phyloP scores from a whole-genome alignment of 1,140 invertebrate genomes.

The Saccostrea echinata region DNA sequence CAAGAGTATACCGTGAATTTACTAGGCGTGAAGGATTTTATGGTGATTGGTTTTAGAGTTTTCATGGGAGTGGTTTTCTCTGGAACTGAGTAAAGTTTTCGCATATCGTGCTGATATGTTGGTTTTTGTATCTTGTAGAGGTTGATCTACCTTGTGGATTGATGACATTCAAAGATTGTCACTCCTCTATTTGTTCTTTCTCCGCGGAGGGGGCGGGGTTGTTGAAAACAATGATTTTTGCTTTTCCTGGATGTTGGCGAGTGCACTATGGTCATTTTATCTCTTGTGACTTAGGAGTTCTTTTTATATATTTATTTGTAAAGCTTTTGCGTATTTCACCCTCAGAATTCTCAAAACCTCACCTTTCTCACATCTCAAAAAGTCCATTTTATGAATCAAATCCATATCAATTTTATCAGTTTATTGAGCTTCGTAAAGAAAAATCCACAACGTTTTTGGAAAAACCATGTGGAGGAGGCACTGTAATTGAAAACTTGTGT shows the following conservation, averaged over 20 bases:
- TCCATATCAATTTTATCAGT: slow-evolving; percentile 25
- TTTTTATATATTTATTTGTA: not conserved
- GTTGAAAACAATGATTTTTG: no score
- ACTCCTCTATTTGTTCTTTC: no score
- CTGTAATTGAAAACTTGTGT: slow-evolving; percentile 31
- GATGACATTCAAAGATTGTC: no score
- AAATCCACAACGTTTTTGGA: slow-evolving; percentile 11
- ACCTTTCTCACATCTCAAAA: not conserved
- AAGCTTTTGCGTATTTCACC: not conserved
- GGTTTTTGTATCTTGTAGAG: no score
- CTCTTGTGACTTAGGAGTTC: not conserved
- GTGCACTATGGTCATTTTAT: not conserved
- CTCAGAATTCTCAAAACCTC: not conserved
- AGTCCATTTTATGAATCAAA: not conserved
- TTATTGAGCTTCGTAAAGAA: slow-evolving; percentile 43
- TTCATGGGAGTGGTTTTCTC: no score
- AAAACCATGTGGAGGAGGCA: not conserved
- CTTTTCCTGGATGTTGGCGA: slow-evolving; percentile 42
- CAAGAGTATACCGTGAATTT: no score
- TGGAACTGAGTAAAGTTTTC: no score
- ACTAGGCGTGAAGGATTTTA: no score
- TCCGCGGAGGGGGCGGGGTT: no score
- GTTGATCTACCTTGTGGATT: no score
- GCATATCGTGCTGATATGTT: no score
- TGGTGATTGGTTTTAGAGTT: no score